Base-by-base conservation (phyloP, 2,113 vertebrate species). In the Mugil cephalus region DNA sequence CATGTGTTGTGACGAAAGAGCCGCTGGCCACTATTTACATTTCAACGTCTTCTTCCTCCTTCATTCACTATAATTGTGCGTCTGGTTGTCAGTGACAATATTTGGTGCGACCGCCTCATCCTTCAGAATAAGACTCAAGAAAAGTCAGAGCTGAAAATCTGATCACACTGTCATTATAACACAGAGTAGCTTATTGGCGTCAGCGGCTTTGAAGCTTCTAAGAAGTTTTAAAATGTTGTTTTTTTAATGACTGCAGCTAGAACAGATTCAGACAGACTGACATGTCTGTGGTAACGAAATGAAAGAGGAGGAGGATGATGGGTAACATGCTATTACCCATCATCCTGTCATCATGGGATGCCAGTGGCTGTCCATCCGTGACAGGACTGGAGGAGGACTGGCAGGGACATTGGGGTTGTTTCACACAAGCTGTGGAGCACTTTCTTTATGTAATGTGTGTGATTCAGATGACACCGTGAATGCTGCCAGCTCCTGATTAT, bases 281-380 rank as follows among this genome's bases (percentile, higher is more conserved):
- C 47, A 24, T 63, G 45, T 77, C 45, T 61, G 35, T 62, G 56
- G 56, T 59, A 61, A 62, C 39, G 42, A 45, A 34, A 12, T 7
- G 48, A 54, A n/a, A 63, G 48, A 30, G 5, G 24, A 30, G 24
- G 69, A 48, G 35, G 69, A 53, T 63, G 78, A 84, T 38, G 50
- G 53, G 48, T 30, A 66, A 56, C 19, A 47, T 50, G 66, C 24
- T 30, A 30, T 30, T 30, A 30, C 24, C 24, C 24, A 30, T 30
- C 24, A 30, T 30, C 24, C 24, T 30, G 3, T 30, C 24, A 30
- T 30, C 24, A 69, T 43, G 54, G 48, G 46, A 24, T 36, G 40
- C 43, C 36, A 10, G 24, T 18, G 40, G 34, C 45, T 61, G 17
- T 18, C 48, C 48, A 40, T 50, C 48, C 38, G 12, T 56, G 70